A percentile compares a stretch with the other conserved stretches of the same genome.
Evolutionary conservation across 2,113 vertebrate species (phyloP).

Genomic region (Falcunculus frontatus): DNA sequence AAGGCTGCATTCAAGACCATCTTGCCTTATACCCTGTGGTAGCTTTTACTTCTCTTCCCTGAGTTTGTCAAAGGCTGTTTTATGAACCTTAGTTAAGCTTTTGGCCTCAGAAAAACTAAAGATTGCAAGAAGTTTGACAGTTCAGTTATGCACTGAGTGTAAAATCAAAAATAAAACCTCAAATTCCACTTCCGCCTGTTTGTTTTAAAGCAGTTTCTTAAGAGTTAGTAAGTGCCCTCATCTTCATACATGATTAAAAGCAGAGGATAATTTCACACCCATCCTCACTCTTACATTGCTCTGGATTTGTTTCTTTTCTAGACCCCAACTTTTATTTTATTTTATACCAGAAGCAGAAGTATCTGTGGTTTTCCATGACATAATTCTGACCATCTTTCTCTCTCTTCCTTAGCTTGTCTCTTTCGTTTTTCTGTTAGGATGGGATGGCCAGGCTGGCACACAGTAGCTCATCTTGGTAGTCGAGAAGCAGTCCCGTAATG

Average conservation of each 20-base stretch:
- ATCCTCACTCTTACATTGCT: accelerated
- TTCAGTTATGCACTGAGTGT: background rate
- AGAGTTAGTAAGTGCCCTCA: no score
- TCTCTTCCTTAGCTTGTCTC: background rate
- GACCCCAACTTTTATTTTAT: background rate
- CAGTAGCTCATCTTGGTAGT: background rate
- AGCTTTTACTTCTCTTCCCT: background rate
- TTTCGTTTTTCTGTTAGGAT: background rate
- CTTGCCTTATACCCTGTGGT: background rate
- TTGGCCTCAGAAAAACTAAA: background rate
- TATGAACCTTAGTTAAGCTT: background rate
- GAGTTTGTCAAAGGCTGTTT: background rate
- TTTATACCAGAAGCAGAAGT: background rate
- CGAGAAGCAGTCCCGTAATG: background rate
- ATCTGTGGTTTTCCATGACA: background rate
- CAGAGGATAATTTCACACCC: background rate
- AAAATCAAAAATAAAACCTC: background rate
- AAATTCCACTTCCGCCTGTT: background rate
- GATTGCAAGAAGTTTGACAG: background rate
- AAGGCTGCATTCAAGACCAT: background rate
- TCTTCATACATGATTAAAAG: background rate
- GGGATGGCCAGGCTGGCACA: background rate
- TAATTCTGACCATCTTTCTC: background rate
- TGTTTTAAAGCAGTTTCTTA: background rate
- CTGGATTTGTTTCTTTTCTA: background rate